These are phyloP conservation scores for Epizoanthus illoricatus DNA, from an alignment of 92 coral and sea anemone species.

Conservation along the genomic window DNA sequence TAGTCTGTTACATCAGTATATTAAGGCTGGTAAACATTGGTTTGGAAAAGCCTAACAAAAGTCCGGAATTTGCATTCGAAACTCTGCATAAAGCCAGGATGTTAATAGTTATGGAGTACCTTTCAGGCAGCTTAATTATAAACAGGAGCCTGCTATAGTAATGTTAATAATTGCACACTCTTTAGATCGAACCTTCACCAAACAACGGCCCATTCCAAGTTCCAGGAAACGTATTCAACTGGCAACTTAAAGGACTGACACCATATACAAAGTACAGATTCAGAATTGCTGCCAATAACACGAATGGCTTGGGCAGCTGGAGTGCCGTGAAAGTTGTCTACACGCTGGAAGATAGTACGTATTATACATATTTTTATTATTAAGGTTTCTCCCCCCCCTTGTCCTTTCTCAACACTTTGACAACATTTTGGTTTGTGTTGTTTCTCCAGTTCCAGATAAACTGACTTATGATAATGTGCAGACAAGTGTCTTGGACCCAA, in stretches of 20 bases:
- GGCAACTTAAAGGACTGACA: not conserved
- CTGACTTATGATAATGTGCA: not conserved
- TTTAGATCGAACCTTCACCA: constrained; percentile 17
- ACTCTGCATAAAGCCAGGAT: too few relatives aligned
- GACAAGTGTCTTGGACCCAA: constrained; percentile 47
- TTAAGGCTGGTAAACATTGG: too few relatives aligned
- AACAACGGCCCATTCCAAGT: constrained; percentile 30
- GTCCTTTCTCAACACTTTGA: not conserved
- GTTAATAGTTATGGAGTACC: too few relatives aligned
- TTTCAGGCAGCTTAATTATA: too few relatives aligned
- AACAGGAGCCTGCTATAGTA: too few relatives aligned
- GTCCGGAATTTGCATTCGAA: too few relatives aligned
- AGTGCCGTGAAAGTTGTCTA: not conserved
- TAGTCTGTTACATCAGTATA: too few relatives aligned
- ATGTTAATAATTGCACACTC: not conserved
- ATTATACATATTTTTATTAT: not conserved
- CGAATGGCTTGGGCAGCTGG: not conserved
- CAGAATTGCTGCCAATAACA: not conserved
- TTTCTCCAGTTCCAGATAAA: constrained; percentile 23
- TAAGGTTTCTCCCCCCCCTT: too few relatives aligned
- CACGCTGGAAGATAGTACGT: constrained; percentile 29
- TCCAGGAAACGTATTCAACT: not conserved
- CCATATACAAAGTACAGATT: constrained; percentile 26
- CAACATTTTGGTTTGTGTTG: not conserved
- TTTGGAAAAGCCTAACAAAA: too few relatives aligned